Percentiles rank a stretch among this genome's conserved stretches.
Conservation (phyloP, 2,113 vertebrate species). For the western clawed frog (Xenopus tropicalis) region UCB_Xtro_10.0 CM004443.2:30971001-30971500, state of each 20-base stretch:
- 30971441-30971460: constrained; percentile 20
- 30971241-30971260: neutral
- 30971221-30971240: neutral
- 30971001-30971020: too few species aligned
- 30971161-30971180: too few species aligned
- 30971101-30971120: too few species aligned
- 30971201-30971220: neutral
- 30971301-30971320: constrained; percentile 4
- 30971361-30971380: neutral
- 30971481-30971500: constrained; percentile 6
- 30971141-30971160: too few species aligned
- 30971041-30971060: too few species aligned
- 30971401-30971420: constrained; percentile 39
- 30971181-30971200: too few species aligned
- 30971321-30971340: constrained; percentile 11
- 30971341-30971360: constrained; percentile 13
- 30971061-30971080: too few species aligned
- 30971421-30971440: constrained; percentile 23
- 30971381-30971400: constrained; percentile 17
- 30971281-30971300: neutral
- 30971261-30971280: neutral
- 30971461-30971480: constrained; percentile 22
- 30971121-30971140: too few species aligned
- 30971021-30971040: too few species aligned
- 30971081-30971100: too few species aligned